Evolutionary conservation across 2,888 invertebrate genomes (phyloP).

Genomic region (Dasysyrphus albostriatus): DNA sequence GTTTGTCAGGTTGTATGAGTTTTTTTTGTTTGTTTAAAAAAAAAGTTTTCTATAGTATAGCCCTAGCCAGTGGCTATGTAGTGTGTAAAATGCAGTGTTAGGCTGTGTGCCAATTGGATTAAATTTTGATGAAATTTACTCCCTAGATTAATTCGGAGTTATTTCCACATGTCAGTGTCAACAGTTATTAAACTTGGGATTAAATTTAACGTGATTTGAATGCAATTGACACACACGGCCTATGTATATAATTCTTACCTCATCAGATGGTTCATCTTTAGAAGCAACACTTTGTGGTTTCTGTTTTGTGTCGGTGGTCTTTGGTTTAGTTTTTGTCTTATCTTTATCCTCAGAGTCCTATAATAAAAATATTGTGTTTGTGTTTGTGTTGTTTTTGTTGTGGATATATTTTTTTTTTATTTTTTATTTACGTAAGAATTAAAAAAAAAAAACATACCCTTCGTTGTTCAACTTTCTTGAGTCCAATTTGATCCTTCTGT

Average conservation of each 20-base stretch:
- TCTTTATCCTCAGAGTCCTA: slow-evolving; percentile 47
- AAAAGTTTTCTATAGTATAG: background rate
- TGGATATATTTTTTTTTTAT: background rate
- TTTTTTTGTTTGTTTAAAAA: background rate
- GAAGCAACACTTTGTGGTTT: slow-evolving; percentile 27
- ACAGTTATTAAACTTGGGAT: too few relatives aligned
- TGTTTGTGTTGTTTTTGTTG: slow-evolving; percentile 27
- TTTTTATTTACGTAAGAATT: background rate
- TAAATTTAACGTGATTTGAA: too few relatives aligned
- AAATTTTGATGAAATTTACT: too few relatives aligned
- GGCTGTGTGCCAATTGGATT: too few relatives aligned
- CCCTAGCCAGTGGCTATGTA: background rate
- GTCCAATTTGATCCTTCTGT: slow-evolving; percentile 78
- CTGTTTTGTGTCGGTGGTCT: slow-evolving; percentile 50
- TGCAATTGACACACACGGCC: too few relatives aligned
- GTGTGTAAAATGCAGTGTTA: background rate
- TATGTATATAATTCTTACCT: slow-evolving; percentile 41
- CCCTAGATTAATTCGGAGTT: too few relatives aligned
- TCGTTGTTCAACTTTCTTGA: slow-evolving; percentile 80
- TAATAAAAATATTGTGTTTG: slow-evolving; percentile 32
- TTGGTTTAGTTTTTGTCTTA: slow-evolving; percentile 37
- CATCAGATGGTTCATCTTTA: slow-evolving; percentile 42
- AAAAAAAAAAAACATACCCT: slow-evolving; percentile 77
- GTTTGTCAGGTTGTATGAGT: background rate
- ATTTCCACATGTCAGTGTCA: too few relatives aligned